Percentiles rank a stretch among this genome's conserved stretches.
phyloP scores from a whole-genome alignment of 2,113 vertebrate species.

The Notothenia rossii region DNA sequence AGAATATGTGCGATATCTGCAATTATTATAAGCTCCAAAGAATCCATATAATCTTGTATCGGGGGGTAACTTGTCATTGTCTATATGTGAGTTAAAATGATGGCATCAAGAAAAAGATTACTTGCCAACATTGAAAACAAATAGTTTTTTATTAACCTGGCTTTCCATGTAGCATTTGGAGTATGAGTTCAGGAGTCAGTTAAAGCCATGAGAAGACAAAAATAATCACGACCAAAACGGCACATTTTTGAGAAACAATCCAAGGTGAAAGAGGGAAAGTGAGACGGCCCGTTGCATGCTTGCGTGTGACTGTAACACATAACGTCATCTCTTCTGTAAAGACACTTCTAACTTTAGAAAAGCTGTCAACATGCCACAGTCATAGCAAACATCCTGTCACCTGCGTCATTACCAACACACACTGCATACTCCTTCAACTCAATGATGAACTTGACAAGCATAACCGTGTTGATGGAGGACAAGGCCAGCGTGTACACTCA shows the following conservation, averaged over 20 bases:
- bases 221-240: neutral
- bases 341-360: neutral
- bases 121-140: no score
- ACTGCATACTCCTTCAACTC: neutral
- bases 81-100: no score
- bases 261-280: neutral
- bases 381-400: slow-evolving; percentile 5
- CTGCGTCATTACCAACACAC: neutral
- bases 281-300: neutral
- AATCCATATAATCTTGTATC: no score
- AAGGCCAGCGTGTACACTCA: slow-evolving; percentile 15
- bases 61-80: no score
- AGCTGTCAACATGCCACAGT: neutral
- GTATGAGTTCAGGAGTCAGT: neutral
- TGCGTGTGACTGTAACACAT: neutral
- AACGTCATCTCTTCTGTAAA: neutral
- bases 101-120: no score
- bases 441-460: slow-evolving; percentile 15
- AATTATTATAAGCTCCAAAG: no score
- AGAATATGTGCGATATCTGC: no score
- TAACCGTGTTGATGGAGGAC: slow-evolving; percentile 8
- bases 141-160: neutral
- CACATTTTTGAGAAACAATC: neutral
- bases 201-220: neutral
- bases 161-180: neutral